These are phyloP conservation scores for Globia sparganii DNA, from an alignment of 2,888 invertebrate species.

Conservation along the genomic window DNA sequence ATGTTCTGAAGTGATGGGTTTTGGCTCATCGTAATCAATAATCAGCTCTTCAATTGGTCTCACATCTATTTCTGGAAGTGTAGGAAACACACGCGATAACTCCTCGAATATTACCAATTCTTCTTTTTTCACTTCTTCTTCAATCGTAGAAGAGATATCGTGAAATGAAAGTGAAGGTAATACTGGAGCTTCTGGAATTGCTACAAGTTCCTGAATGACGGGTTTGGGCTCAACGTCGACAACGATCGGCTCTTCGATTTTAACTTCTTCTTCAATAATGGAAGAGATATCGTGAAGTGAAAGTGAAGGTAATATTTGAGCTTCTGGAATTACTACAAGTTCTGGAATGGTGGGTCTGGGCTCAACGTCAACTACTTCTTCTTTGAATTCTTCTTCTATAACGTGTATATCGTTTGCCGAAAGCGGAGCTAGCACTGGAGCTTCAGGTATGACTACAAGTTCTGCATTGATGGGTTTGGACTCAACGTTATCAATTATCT, in stretches of 20 bases:
- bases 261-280: background rate
- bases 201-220: background rate
- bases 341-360: background rate
- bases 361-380: too few relatives aligned
- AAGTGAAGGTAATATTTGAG: constrained; percentile 13
- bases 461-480: background rate
- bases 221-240: background rate
- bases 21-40: background rate
- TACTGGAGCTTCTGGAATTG: constrained; percentile 24
- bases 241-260: background rate
- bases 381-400: too few relatives aligned
- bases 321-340: background rate
- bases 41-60: background rate
- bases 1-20: background rate
- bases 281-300: background rate
- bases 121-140: background rate
- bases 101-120: background rate
- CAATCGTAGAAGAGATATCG: background rate
- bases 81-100: background rate
- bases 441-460: constrained; percentile 15
- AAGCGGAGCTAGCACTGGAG: constrained; percentile 2
- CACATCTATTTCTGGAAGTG: background rate
- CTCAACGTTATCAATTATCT: background rate
- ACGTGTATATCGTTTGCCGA: background rate
- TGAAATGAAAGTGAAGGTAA: background rate